Base-by-base conservation (phyloP, 2,113 vertebrate genomes). In the Otocyon megalotis region DNA sequence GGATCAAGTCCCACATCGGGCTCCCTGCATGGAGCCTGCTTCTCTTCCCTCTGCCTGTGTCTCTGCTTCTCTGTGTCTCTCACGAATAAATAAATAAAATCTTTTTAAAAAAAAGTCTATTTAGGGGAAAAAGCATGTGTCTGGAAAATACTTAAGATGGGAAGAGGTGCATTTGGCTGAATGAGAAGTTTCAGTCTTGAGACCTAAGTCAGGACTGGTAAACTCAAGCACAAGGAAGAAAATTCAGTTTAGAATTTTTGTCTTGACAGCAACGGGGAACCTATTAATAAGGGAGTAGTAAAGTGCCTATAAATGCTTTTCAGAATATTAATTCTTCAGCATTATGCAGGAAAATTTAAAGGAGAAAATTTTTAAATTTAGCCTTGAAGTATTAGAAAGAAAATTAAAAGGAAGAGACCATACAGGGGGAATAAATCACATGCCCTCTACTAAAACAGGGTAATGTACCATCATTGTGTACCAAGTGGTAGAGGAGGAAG, bases 111-210 rank as follows among this genome's bases (percentile, higher is more conserved):
- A 83, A 96, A 16, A 67, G 10, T 72, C 60, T 95, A 56, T n/a
- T 63, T 56, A 81, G 30, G 5, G 48, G n/a, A 20, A 65, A 71
- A 88, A 79, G 54, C 13, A 5, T 62, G 65, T 53, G 76, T 58
- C 96, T 83, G 76, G 17, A 71, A 95, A 96, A 67, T 50, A 62
- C 9, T 2, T 54, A 77, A 63, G 82, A 85, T 15, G 32, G 83
- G 62, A 88, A 91, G 48, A 88, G 17, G n/a, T 85, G 28, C 8
- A 62, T 56, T 11, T 56, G 43, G 72, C 32, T 76, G 17, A 76
- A 88, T 84, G 15, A 92, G 48, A 89, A 74, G 63, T 93, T 93
- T 80, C 48, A 88, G 83, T 67, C 56, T 88, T 92, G 56, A 95
- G 77, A 58, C 10, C 16, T 32, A 20, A 84, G 14, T 88, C 28